Base-by-base conservation (phyloP, 2,888 invertebrate genomes). In the Cheilosia scutellata region DNA sequence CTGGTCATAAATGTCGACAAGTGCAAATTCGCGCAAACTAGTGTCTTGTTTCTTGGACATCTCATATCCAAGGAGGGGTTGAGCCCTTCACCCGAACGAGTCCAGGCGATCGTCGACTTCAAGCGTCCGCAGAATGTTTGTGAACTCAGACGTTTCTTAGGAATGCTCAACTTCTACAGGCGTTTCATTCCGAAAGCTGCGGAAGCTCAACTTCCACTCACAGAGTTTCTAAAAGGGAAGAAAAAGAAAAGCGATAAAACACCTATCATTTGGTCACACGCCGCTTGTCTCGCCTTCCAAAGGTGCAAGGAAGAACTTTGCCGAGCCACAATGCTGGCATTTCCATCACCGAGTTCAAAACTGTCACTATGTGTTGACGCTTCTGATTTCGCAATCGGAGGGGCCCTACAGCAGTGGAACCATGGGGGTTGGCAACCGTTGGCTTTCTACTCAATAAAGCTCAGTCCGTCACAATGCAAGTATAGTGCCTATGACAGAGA, bases 1-100 rank as follows among this genome's bases (percentile, higher is more conserved):
- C 25, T 90, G 0, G 33, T 71, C 1, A 87, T 89, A 16, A 89
- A 89, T 49, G 20, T 82, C 0, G 29, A 7, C 0, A 89, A 87
- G 31, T 83, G 72, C 16, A 20, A 33, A 2, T 82, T 88, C 49
- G 78, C 62, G 1, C 33, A 58, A 16, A 0, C 5, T 1, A 47
- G 53, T 20, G 29, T 78, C 4, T 20, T 71, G 2, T 87, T 87
- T 29, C 44, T 87, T 1, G 78, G 83, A 2, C 82, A 88, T 9
- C 49, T 65, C 4, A 75, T 88, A 5, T 57, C 42, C 11, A 11
- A 33, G 11, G 27, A 82, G 0, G 88, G 87, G 0, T 71, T 87
- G 5, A 33, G 51, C 9, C 83, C 87, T 0, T 27, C 60, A 0
- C 84, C 88, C 0, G 86, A 87, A 11, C 68, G 79, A 33, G 55